Evolutionary conservation across 2,797 vertebrate species (phyloP).

Genomic region (Eremophila alpestris): DNA sequence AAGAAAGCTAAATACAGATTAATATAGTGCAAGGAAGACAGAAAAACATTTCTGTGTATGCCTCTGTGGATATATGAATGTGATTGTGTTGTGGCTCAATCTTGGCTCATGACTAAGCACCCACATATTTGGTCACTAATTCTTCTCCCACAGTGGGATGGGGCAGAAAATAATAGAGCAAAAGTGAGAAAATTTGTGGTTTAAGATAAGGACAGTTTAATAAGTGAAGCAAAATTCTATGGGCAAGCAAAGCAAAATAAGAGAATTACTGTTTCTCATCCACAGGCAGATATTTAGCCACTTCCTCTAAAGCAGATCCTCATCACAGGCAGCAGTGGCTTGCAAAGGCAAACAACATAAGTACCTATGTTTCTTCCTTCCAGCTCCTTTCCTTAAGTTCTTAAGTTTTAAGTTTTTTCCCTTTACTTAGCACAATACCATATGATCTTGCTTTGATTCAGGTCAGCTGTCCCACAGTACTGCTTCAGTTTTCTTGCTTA

Average conservation of each 20-base stretch:
- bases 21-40: background rate
- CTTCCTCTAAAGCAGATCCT: background rate
- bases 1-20: background rate
- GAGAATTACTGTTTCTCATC: background rate
- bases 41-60: background rate
- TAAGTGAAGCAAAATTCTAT: background rate
- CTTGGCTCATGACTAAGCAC: background rate
- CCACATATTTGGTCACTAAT: background rate
- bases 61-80: background rate
- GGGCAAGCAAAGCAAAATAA: background rate
- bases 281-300: background rate
- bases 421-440: background rate
- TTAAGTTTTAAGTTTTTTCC: background rate
- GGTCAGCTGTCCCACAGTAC: background rate
- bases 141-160: accelerated
- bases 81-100: background rate
- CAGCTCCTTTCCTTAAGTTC: background rate
- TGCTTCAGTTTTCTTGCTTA: background rate
- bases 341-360: background rate
- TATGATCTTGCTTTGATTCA: background rate
- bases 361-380: background rate
- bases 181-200: background rate
- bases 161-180: background rate
- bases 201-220: background rate
- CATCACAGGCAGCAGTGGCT: background rate